Conservation (phyloP, 2,888 invertebrate species). For the Pyrrhia umbra region DNA sequence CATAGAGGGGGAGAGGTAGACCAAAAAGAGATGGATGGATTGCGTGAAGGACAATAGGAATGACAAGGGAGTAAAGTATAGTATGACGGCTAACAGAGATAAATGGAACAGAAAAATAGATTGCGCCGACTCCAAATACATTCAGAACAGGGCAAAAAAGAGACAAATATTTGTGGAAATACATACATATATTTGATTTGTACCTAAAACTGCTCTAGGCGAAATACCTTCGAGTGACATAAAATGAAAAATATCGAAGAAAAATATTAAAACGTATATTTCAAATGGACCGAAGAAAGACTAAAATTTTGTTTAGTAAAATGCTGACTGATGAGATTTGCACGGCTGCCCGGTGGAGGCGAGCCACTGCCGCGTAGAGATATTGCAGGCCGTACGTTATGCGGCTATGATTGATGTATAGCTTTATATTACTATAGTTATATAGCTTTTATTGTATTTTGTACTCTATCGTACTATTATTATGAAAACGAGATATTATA, state of each 20-base stretch:
- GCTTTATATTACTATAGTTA: too few species aligned
- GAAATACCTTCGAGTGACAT: conserved; percentile 3
- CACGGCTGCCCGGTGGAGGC: conserved; percentile 11
- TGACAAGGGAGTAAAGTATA: too few species aligned
- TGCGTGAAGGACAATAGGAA: too few species aligned
- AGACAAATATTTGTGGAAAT: too few species aligned
- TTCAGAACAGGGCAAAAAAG: too few species aligned
- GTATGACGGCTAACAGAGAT: too few species aligned
- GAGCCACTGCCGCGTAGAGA: conserved; percentile 1
- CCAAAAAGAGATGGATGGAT: too few species aligned
- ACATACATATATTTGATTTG: conserved; percentile 3
- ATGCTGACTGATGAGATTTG: conserved; percentile 19
- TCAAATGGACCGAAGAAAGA: conserved; percentile 31
- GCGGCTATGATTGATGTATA: conserved; percentile 8
- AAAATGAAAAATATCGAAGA: conserved; percentile 14
- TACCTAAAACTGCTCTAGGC: background rate
- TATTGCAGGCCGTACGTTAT: conserved; percentile 27
- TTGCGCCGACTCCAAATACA: too few species aligned
- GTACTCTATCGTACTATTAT: background rate
- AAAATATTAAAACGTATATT: conserved; percentile 31
- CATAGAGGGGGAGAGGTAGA: too few species aligned
- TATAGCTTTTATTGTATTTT: background rate
- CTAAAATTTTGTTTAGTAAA: conserved; percentile 40
- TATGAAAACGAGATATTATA: conserved; percentile 1
- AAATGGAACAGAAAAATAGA: too few species aligned